Evolutionary conservation across 2,113 vertebrate species (phyloP), one percentile per base, ranked within the genome.

Genomic region (Gracilinanus agilis): DNA sequence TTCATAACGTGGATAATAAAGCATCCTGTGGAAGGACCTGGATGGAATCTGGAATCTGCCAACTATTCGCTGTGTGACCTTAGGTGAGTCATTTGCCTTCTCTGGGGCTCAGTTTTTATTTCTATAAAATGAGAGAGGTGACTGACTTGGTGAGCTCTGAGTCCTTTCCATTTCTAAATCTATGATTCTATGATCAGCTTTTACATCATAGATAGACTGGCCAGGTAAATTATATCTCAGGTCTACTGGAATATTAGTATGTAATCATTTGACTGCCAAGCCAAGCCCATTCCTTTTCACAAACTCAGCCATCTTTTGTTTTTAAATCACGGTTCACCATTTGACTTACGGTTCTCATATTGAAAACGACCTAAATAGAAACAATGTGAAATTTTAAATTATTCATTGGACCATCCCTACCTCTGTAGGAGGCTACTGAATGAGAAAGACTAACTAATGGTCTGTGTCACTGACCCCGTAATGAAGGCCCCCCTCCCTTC

Each of bases 81-180:
- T 9, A 0, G 53, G 5, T 1, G 1, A 12, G n/a, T 24, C 5
- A 24, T 21, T 53, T 23, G 55, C 3, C 12, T 40, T 53, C 88
- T 54, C 55, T 58, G 75, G 61, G 25, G 8, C 34, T 13, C 29
- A 19, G 61, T 67, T 75, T 10, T 67, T 75, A 7, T n/a, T n/a
- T 16, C 61, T 16, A n/a, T n/a, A 75, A 75, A 75, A 75, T 75
- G 25, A 13, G 2, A 29, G 25, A 12, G 34, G 34, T n/a, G 13
- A 49, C 49, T 49, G 34, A n/a, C 61, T 75, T 5, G 2, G 11
- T 75, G 61, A 75, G 29, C 61, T 19, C 29, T 13, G 61, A 7
- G 29, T 19, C 25, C 25, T 75, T 75, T n/a, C 61, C 1, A 0
- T 75, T 75, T 75, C 61, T 75, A 4, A 67, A 25, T 61, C 2